Evolutionary conservation across 2,888 invertebrate genomes (phyloP).

Genomic region (Drosophila borborema): DNA sequence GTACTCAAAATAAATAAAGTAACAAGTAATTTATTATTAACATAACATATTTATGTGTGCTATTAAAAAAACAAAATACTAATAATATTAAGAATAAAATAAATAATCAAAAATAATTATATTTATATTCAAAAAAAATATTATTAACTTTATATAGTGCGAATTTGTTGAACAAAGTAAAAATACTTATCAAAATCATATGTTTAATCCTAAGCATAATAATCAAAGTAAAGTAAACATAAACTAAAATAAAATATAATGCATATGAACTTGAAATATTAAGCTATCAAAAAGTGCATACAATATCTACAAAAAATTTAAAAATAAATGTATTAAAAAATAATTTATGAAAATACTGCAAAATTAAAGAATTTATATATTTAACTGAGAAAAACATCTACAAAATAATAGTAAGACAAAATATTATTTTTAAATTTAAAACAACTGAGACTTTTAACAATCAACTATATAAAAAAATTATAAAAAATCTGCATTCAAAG

Average conservation of each 20-base stretch:
- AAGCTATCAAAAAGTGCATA: not conserved
- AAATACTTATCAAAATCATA: not conserved
- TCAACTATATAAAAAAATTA: not conserved
- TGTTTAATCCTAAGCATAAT: not conserved
- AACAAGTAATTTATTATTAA: not conserved
- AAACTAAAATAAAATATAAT: not conserved
- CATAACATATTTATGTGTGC: not conserved
- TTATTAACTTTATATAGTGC: not conserved
- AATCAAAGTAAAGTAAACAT: not conserved
- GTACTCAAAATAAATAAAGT: not conserved
- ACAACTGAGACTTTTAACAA: not conserved
- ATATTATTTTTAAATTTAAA: not conserved
- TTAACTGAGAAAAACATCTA: not conserved
- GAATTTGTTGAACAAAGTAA: not conserved
- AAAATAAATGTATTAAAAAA: not conserved
- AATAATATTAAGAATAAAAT: not conserved
- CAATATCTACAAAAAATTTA: no score
- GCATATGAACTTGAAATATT: not conserved
- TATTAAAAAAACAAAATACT: not conserved
- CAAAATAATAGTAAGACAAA: no score
- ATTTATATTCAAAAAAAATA: not conserved
- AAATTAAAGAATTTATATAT: not conserved
- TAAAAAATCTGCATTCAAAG: not conserved
- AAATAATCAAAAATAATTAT: not conserved
- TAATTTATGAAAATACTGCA: not conserved